Evolutionary conservation across 64 coral and sea anemone species (phyloP), one percentile per base, ranked within the genome.

Genomic region (Pachyseris speciosa): DNA sequence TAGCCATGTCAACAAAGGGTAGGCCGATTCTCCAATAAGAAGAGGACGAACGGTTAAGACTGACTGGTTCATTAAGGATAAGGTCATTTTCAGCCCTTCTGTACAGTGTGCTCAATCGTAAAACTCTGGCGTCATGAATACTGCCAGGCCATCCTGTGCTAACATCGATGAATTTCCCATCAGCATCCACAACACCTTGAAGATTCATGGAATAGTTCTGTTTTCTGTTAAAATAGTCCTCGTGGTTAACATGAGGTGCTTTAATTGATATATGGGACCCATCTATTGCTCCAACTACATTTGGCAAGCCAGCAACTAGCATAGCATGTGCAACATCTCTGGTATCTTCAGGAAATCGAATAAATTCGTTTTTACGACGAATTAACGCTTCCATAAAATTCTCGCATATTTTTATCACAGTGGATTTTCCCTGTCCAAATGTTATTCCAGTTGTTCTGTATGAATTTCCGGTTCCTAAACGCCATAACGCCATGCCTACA

Each of bases 181-280:
- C 59, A 25, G 60, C 75, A 67, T 42, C 30, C 20, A 89, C 87
- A 34, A 34, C 32, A 37, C 43, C 43, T 45, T 45, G 43, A 45
- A 45, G 43, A 45, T 45, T 45, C 4, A 45, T 45, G 43, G 43
- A 45, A 11, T 49, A 52, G 42, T 79, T 45, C 37, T 79, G 57
- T 45, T 89, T 48, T 10, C 74, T 20, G 63, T 67, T 64, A 52
- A 66, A 79, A 58, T 89, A 89, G 44, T 80, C 76, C 22, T 80
- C 53, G 2, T 60, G 13, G 32, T 58, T 57, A 80, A 58, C 17
- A 4, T 52, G 11, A 19, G 50, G 76, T 45, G 76, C 47, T 58
- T 80, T 80, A 58, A 53, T 49, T 36, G 12, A 8, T 17, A 58
- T 8, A 30, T 55, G 76, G 26, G 27, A 34, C 5, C 76, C 76